Conservation (phyloP, 2,888 invertebrate genomes). For the Caenorhabditis macrosperma region DNA sequence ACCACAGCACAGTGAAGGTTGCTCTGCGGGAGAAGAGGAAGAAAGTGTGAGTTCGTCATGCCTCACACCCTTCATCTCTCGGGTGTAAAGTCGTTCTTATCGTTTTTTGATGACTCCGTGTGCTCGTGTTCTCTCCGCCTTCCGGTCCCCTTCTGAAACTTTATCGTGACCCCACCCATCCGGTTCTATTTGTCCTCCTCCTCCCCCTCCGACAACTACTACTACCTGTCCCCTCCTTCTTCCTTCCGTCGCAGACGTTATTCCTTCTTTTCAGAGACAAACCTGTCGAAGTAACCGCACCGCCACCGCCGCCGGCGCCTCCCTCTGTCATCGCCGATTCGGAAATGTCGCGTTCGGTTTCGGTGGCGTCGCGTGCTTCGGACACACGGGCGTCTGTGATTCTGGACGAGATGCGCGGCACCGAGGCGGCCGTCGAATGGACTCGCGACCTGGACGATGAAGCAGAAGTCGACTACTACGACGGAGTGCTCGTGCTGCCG, state of each 20-base stretch:
- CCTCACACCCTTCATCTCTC: conserved; percentile 16
- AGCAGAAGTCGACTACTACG: conserved; percentile 35
- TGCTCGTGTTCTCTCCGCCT: conserved; percentile 8
- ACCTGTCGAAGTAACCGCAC: conserved; percentile 26
- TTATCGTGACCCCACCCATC: conserved; percentile 30
- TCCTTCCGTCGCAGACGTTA: neutral
- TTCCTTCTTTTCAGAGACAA: conserved; percentile 40
- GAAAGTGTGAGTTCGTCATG: conserved; percentile 26
- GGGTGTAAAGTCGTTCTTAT: conserved; percentile 47
- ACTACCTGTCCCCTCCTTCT: neutral
- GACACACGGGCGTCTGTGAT: conserved; percentile 63
- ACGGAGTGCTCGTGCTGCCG: conserved; percentile 73
- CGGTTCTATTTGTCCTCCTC: neutral
- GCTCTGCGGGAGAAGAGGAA: conserved; percentile 28
- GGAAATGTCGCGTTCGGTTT: conserved; percentile 49
- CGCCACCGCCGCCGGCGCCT: conserved; percentile 15
- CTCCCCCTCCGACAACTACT: too few species aligned
- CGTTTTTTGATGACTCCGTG: conserved; percentile 32
- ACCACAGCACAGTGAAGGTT: conserved; percentile 19
- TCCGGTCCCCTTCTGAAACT: conserved; percentile 32
- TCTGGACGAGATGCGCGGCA: conserved; percentile 69
- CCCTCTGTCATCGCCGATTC: conserved; percentile 10
- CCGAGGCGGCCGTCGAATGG: conserved; percentile 66
- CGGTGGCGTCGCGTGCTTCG: conserved; percentile 39
- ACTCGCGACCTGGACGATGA: conserved; percentile 34